Base-by-base conservation (phyloP, 2,797 vertebrate genomes). In the Paratrypauchen microcephalus region DNA sequence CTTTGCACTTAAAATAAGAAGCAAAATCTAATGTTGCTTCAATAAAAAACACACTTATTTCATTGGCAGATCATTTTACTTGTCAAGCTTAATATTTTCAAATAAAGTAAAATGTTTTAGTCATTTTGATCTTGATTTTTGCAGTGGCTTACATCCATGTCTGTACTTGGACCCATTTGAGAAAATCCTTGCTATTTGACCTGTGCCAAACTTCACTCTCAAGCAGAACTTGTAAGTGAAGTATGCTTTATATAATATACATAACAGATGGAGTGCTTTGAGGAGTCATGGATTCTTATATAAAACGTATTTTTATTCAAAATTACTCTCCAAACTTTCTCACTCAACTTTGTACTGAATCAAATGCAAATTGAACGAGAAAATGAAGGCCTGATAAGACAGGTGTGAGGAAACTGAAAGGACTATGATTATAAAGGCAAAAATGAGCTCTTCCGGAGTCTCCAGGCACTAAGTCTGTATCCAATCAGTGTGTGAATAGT, bases 401-500 rank as follows among this genome's bases (percentile, higher is more conserved):
- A 87, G 85, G 81, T 89, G 80, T 77, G 83, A 86, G 63, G 77
- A 71, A 65, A 30, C 30, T 85, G 80, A 88, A 90, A 83, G 77
- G 79, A 88, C 77, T 72, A 70, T 81, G 84, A 93, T 90, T 91
- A 84, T 86, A 89, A 86, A 83, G 28, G 72, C 65, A 68, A 71
- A 83, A 86, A 80, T 73, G 79, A 79, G 83, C 80, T 89, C 85
- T 73, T 45, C 41, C 41, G 83, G 80, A 88, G 66, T 83, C 69
- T 76, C 66, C 72, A 79, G 79, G 71, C 71, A 18, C 61, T 67
- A 74, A 78, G 75, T 81, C 45, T 1, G 69, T 45, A 30, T 77
- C 79, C 87, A 86, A 90, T 90, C 85, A 85, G 70, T 83, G 74
- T 83, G 76, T 90, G 86, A 91, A 91, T 89, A 82, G 83, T 75